Evolutionary conservation across 1,140 invertebrate genomes (phyloP), one percentile per base, ranked within the genome.

Genomic region (Diorhabda elongata): DNA sequence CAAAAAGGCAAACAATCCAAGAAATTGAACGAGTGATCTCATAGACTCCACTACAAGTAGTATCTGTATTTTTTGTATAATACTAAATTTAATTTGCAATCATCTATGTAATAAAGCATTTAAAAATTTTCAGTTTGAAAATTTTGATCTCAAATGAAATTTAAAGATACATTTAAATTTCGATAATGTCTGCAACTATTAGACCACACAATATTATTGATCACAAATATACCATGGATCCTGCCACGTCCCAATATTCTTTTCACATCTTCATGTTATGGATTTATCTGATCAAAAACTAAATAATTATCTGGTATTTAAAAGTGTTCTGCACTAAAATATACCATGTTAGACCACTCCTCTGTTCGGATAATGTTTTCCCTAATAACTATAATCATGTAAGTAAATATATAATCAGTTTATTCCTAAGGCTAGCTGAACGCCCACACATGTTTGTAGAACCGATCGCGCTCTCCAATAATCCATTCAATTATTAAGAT

Each of bases 381-480:
- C 76, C 76, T 79, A 79, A 79, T 79, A 79, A 79, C 77, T 79
- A 79, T 79, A 79, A 79, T 79, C 77, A 78, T 71, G 77, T 74
- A 72, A 74, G 77, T 75, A 77, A 79, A 79, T 77, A 79, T 79
- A 76, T 78, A 79, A 79, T 79, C 77, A 79, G 77, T 77, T 79
- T 79, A 74, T 73, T 76, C 76, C 68, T 71, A 70, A 71, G 74
- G 74, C 72, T 72, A 74, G 77, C 70, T 67, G 64, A 66, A 75
- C 77, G 71, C 76, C 77, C 77, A 78, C 77, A 71, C 72, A 47
- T 58, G 45, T 64, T 64, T 45, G 63, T 56, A 64, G 26, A 64
- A 45, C 47, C 52, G 45, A n/a, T 64, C 63, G 44, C 41, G 3
- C 47, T 52, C 47, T 8, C 47, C 47, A 52, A 52, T 52, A 52